A percentile compares a stretch with the other conserved stretches of the same genome.
phyloP scores from a whole-genome alignment of 2,797 vertebrate species.

The Macrochelys suwanniensis region DNA sequence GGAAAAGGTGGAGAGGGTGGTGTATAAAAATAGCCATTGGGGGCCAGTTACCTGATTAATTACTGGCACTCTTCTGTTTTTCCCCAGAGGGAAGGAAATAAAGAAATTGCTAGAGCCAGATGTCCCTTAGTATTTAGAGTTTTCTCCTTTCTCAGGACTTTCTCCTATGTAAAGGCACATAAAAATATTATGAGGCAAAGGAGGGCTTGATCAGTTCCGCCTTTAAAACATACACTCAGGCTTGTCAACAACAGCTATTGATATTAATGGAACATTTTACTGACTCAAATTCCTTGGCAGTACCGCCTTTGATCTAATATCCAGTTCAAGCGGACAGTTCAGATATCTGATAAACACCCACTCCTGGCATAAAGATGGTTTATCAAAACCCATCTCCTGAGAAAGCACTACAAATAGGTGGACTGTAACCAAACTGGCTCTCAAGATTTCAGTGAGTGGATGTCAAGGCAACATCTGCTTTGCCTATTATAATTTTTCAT shows the following conservation, averaged over 20 bases:
- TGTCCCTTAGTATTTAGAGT: slow-evolving; percentile 14
- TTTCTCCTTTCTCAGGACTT: background rate
- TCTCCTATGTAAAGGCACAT: background rate
- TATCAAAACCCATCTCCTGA: background rate
- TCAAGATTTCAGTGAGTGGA: background rate
- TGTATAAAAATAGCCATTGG: background rate
- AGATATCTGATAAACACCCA: background rate
- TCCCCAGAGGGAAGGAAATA: background rate
- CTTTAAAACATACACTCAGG: background rate
- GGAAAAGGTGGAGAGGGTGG: background rate
- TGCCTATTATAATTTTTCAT: background rate
- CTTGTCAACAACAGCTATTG: slow-evolving; percentile 23
- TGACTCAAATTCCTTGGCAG: background rate
- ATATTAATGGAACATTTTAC: slow-evolving; percentile 28
- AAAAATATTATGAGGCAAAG: slow-evolving; percentile 23
- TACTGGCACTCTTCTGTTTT: background rate
- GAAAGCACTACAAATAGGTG: background rate
- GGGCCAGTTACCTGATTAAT: background rate
- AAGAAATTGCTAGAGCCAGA: background rate
- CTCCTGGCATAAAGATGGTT: background rate
- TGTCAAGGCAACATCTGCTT: background rate
- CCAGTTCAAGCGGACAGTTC: background rate
- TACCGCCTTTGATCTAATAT: background rate
- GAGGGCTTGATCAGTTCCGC: background rate
- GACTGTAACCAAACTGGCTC: background rate